A percentile compares a stretch with the other conserved stretches of the same genome.
phyloP scores from a whole-genome alignment of 1,140 invertebrate genomes.

The Heliconius hermathena region DNA sequence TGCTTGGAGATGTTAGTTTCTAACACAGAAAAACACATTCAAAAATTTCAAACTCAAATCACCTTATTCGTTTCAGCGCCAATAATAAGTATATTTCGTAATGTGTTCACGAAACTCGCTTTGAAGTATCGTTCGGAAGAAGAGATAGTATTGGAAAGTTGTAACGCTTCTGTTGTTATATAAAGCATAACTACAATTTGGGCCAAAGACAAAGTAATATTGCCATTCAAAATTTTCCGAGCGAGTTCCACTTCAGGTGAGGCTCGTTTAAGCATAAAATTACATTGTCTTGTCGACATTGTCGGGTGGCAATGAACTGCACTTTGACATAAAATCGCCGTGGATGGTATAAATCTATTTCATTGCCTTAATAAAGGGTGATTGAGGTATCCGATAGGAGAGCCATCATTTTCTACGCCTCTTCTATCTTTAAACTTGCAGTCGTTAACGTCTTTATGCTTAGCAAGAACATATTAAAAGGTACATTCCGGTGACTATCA shows the following conservation, averaged over 20 bases:
- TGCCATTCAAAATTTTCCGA: slow-evolving; percentile 78
- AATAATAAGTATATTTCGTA: slow-evolving; percentile 25
- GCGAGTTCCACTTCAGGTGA: slow-evolving; percentile 75
- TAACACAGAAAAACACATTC: neutral
- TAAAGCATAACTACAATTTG: slow-evolving; percentile 78
- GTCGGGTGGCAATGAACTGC: slow-evolving; percentile 80
- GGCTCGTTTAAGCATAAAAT: slow-evolving; percentile 80
- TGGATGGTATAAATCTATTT: slow-evolving; percentile 79
- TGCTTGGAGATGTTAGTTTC: neutral
- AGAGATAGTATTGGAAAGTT: slow-evolving; percentile 57
- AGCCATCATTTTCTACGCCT: slow-evolving; percentile 70
- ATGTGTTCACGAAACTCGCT: slow-evolving; percentile 26
- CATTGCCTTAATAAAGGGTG: slow-evolving; percentile 79
- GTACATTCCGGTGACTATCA: slow-evolving; percentile 30
- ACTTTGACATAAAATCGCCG: slow-evolving; percentile 81
- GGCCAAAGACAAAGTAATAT: slow-evolving; percentile 72
- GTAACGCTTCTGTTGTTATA: slow-evolving; percentile 74
- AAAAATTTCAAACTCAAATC: neutral
- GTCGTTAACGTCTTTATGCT: slow-evolving; percentile 62
- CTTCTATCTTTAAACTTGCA: slow-evolving; percentile 60
- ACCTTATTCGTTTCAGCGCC: slow-evolving; percentile 10
- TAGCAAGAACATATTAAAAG: slow-evolving; percentile 49
- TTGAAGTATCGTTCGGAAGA: slow-evolving; percentile 24
- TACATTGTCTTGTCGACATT: slow-evolving; percentile 79
- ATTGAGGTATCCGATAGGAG: slow-evolving; percentile 73